A percentile compares a stretch with the other conserved stretches of the same genome.
Evolutionary conservation across 1,140 invertebrate species (phyloP).

Genomic region (Manduca sexta): DNA sequence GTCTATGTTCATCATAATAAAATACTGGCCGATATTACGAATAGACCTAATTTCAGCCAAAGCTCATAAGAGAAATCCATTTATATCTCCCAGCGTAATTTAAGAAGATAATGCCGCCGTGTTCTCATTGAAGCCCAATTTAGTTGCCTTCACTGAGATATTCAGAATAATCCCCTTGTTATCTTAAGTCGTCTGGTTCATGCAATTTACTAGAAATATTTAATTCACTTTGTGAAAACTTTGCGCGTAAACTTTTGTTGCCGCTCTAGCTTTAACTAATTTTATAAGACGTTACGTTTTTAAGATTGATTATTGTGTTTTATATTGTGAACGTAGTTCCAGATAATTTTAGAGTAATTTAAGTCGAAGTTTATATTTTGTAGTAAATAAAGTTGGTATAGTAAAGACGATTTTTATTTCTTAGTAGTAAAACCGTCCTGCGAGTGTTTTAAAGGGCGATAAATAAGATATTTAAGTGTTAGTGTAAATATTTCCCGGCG

Average conservation of each 20-base stretch:
- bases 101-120: slow-evolving; percentile 5
- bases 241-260: neutral
- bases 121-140: slow-evolving; percentile 6
- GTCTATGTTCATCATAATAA: no score
- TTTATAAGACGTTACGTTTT: no score
- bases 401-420: neutral
- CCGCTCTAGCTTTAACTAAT: neutral
- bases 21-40: no score
- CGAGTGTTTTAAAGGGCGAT: neutral
- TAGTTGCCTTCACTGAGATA: slow-evolving; percentile 3
- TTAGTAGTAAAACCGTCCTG: neutral
- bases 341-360: no score
- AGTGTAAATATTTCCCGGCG: neutral
- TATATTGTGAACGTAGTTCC: no score
- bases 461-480: neutral
- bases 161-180: slow-evolving; percentile 9
- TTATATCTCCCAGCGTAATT: slow-evolving; percentile 1
- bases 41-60: neutral
- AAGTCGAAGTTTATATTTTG: no score
- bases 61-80: slow-evolving; percentile 4
- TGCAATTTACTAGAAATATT: slow-evolving; percentile 7
- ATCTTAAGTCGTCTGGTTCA: slow-evolving; percentile 3
- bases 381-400: no score
- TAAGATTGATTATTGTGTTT: no score
- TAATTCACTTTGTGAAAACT: slow-evolving; percentile 2